Conservation (phyloP, 2,113 vertebrate genomes). For the Columba janthina region DNA sequence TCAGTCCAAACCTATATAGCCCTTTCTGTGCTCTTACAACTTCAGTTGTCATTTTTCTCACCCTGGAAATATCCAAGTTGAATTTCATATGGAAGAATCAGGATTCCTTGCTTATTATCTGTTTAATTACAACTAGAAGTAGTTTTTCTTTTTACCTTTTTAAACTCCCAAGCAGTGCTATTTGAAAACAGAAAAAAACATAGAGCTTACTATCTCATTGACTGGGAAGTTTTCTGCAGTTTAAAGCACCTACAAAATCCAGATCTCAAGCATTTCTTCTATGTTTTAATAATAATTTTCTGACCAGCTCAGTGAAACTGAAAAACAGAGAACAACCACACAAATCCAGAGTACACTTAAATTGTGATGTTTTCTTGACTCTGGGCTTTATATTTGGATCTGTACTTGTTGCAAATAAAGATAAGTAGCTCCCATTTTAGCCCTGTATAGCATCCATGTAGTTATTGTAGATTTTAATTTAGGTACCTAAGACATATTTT, state of each 20-base stretch:
- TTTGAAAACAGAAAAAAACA: not conserved
- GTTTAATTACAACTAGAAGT: not conserved
- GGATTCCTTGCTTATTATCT: not conserved
- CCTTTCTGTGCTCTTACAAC: not conserved
- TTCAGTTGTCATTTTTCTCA: not conserved
- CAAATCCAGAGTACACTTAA: not conserved
- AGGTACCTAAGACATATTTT: not conserved
- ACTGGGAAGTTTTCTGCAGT: not conserved
- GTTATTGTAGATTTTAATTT: not conserved
- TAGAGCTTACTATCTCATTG: not conserved
- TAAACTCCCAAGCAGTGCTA: not conserved
- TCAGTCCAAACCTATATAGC: not conserved
- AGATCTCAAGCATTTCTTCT: not conserved
- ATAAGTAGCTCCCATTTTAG: not conserved
- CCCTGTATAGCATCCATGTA: not conserved
- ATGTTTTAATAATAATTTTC: not conserved
- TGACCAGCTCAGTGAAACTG: not conserved
- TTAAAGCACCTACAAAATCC: not conserved
- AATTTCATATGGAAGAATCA: not conserved
- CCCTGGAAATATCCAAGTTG: not conserved
- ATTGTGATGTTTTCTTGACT: not conserved
- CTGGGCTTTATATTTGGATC: not conserved
- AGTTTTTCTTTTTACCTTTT: not conserved
- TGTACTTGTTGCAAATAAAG: not conserved
- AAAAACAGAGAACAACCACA: not conserved